These are phyloP conservation scores for Caenorhabditis afra DNA, from an alignment of 2,888 invertebrate species.

Conservation along the genomic window DNA sequence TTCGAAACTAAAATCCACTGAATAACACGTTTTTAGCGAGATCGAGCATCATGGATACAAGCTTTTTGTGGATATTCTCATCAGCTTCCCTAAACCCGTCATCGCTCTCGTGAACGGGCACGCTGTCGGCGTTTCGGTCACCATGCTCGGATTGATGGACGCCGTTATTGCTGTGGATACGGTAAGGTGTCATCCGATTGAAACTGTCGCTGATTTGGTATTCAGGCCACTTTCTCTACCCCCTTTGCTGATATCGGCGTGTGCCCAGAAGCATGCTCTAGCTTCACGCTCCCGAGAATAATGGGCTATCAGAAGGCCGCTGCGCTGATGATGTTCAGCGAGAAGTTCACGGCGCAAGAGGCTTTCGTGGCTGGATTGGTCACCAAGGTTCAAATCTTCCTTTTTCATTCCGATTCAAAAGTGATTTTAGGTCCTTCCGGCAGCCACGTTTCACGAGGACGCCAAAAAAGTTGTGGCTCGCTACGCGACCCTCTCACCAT, in stretches of 20 bases:
- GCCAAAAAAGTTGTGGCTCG: constrained; percentile 48
- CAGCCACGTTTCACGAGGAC: constrained; percentile 55
- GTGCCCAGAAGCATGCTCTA: constrained; percentile 72
- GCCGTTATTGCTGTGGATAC: constrained; percentile 90
- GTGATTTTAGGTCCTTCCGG: constrained; percentile 54
- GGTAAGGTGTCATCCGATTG: constrained; percentile 82
- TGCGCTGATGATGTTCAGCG: constrained; percentile 85
- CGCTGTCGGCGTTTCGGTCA: constrained; percentile 93
- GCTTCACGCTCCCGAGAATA: constrained; percentile 60
- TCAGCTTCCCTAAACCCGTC: constrained; percentile 90
- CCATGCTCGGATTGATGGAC: constrained; percentile 90
- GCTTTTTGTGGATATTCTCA: constrained; percentile 87
- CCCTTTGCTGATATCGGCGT: constrained; percentile 73
- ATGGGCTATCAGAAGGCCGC: constrained; percentile 87
- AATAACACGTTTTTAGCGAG: constrained; percentile 44
- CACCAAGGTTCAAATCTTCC: constrained; percentile 85
- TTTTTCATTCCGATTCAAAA: no score
- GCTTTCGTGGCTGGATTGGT: constrained; percentile 88
- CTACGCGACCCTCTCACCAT: constrained; percentile 54
- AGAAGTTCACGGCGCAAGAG: constrained; percentile 88
- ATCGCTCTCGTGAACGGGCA: constrained; percentile 94
- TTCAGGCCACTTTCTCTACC: constrained; percentile 71
- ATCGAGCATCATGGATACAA: constrained; percentile 81
- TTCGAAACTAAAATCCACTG: neutral
- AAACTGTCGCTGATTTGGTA: neutral